Evolutionary conservation across 2,888 invertebrate species (phyloP), one percentile per base, ranked within the genome.

Genomic region (Aphidius colemani): DNA sequence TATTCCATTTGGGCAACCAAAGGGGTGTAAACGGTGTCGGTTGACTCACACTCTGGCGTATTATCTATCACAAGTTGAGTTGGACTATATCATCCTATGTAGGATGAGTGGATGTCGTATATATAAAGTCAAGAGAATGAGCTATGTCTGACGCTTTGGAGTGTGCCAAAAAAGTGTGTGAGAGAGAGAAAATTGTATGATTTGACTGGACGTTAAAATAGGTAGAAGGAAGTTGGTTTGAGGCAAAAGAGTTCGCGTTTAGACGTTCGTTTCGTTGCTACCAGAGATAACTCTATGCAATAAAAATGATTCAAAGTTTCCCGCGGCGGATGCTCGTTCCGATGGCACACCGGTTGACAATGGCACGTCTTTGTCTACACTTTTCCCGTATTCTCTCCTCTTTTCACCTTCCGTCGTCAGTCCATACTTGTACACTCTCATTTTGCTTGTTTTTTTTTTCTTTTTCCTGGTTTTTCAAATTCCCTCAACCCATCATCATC

Each of bases 231-330:
- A 78, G 75, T 75, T 49, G 60, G 69, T 71, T 70, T 70, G 70
- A 71, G 70, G 71, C 71, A 69, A 73, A 74, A 72, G 57, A 77
- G 78, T 75, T 75, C 78, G 74, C 78, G 80, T 79, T 81, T 79
- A 81, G 80, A 81, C 78, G 79, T 79, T 79, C 80, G 77, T 78
- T 77, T 77, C 79, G 79, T 76, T 76, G 78, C 76, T 81, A 82
- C 82, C 81, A 81, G 81, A 82, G 82, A 82, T 82, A 82, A 82
- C 81, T 82, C 82, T 80, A 80, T 81, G 82, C 82, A 82, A 82
- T 82, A 82, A 82, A 82, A 82, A 82, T 82, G 82, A 82, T 82
- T 82, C 82, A 82, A 82, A 82, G 82, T 82, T 82, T 82, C 82
- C 82, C 82, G 81, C 81, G 78, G 81, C 78, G 80, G 81, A 79